Percentiles rank a stretch among this genome's conserved stretches.
phyloP scores from a whole-genome alignment of 2,888 invertebrate genomes.

The Cephus nigrinus region DNA sequence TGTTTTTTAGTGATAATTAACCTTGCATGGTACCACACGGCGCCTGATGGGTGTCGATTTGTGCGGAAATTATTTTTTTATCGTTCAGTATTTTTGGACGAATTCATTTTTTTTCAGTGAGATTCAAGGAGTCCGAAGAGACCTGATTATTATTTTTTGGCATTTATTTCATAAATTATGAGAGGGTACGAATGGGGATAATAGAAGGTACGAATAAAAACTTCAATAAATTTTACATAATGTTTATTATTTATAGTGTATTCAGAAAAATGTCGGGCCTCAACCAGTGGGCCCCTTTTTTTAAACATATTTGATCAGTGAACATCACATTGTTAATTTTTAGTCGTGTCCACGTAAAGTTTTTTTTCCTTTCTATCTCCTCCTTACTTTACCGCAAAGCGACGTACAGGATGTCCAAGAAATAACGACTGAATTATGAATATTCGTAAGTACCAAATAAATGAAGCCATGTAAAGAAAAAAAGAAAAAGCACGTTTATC shows the following conservation, averaged over 20 bases:
- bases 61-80: no score
- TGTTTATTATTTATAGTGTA: slow-evolving; percentile 61
- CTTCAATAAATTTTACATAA: slow-evolving; percentile 56
- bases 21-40: no score
- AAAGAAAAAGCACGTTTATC: no score
- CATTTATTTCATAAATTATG: background rate
- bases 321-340: slow-evolving; percentile 59
- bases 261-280: slow-evolving; percentile 55
- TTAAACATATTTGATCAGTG: slow-evolving; percentile 56
- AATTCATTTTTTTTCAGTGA: no score
- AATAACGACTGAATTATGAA: background rate
- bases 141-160: no score
- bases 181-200: background rate
- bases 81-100: no score
- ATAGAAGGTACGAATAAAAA: background rate
- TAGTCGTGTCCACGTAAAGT: slow-evolving; percentile 47
- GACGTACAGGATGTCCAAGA: slow-evolving; percentile 40
- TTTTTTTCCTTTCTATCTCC: slow-evolving; percentile 26
- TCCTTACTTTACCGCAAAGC: slow-evolving; percentile 27
- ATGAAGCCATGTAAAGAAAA: no score
- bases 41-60: no score
- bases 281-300: slow-evolving; percentile 59
- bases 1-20: no score
- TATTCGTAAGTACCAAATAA: no score
- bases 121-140: no score